Percentiles rank a stretch among this genome's conserved stretches.
These are phyloP conservation scores for Ceraclea dissimilis DNA, from an alignment of 2,888 invertebrate genomes.

Conservation along the genomic window DNA sequence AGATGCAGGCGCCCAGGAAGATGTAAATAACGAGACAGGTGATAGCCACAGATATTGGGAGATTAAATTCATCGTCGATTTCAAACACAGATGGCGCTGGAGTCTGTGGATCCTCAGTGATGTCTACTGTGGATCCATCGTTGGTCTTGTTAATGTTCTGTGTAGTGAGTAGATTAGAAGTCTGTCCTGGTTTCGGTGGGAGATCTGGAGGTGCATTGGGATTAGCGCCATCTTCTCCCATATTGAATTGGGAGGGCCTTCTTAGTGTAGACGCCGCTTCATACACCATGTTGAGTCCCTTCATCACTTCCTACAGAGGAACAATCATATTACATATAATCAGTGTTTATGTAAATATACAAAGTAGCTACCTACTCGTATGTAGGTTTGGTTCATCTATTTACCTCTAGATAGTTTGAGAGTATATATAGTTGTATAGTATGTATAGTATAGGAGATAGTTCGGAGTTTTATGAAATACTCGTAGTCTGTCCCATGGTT, in stretches of 20 bases:
- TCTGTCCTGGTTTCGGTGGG: conserved; percentile 22
- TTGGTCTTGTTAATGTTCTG: conserved; percentile 32
- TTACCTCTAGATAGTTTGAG: too few relatives aligned
- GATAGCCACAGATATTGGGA: conserved; percentile 86
- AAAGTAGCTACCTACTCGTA: too few relatives aligned
- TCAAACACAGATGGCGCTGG: conserved; percentile 72
- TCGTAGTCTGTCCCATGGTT: too few relatives aligned
- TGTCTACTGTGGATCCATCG: conserved; percentile 28
- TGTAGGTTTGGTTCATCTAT: not conserved
- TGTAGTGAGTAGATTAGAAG: conserved; percentile 20
- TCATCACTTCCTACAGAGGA: conserved; percentile 68
- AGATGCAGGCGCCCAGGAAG: conserved; percentile 75
- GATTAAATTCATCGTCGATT: conserved; percentile 88
- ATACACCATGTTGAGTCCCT: conserved; percentile 73
- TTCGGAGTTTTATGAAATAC: too few relatives aligned
- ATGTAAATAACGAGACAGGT: conserved; percentile 79
- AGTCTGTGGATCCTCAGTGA: conserved; percentile 51
- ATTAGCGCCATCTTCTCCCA: conserved; percentile 41
- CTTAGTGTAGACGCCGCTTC: conserved; percentile 64
- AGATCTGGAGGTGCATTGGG: conserved; percentile 43
- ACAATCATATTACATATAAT: not conserved
- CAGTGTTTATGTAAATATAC: not conserved
- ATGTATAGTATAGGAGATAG: too few relatives aligned
- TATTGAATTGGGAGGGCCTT: conserved; percentile 59
- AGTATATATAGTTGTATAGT: too few relatives aligned